Base-by-base conservation (phyloP, 2,113 vertebrate genomes). In the Hemiprocne comata region DNA sequence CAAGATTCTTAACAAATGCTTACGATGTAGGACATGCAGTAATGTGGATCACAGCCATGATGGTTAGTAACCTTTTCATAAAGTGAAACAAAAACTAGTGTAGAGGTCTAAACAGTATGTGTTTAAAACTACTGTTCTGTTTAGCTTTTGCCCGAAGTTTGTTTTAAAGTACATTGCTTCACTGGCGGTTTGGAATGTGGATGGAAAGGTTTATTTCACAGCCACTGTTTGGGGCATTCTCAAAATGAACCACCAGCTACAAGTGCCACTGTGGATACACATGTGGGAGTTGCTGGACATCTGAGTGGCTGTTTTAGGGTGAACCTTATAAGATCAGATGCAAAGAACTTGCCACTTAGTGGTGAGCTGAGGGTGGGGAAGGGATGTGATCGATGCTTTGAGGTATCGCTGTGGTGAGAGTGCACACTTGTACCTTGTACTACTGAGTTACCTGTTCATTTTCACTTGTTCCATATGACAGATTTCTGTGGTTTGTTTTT, bases 11-110 rank as follows among this genome's bases (percentile, higher is more conserved):
- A 91, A 99, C 99, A 46, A 99, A 99, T 89, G 98, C 99, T 77
- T 99, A 99, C 8, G 99, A 99, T 83, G 99, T 99, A 89, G 98
- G 98, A 91, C 99, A 99, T 87, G 99, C 99, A 40, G 99, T 99
- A 54, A 98, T 99, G 93, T 99, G 99, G 99, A 98, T 99, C 93
- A 99, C 99, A 31, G 99, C 99, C 48, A 98, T 99, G 98, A 98
- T 99, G 99, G 99, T 99, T 90, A 97, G 98, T 97, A 54, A 79
- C 29, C 71, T 58, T 79, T 78, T 82, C 55, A 34, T 75, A 3
- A 87, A 77, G 18, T 44, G 69, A 19, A 79, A 33, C 17, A 90
- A 74, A 85, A 83, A 66, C 11, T 6, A 71, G 31, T 53, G 24
- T 42, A 67, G 51, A 91, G 13, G 48, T 71, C 50, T 80, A 75